Conservation (phyloP, 2,888 invertebrate species). For the Aphodius sticticus region DNA sequence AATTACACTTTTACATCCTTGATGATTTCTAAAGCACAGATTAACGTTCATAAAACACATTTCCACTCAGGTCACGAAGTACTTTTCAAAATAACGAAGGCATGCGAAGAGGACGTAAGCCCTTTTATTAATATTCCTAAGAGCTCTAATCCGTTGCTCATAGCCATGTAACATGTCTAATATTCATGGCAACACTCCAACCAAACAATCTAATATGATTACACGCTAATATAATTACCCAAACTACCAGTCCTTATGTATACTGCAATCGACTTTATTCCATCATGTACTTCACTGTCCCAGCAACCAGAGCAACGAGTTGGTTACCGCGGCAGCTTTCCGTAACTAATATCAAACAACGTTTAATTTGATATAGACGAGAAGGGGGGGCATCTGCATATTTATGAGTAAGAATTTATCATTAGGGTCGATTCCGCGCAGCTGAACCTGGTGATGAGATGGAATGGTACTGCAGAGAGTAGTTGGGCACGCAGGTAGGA, state of each 20-base stretch:
- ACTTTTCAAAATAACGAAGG: too few species aligned
- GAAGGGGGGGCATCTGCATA: conserved; percentile 10
- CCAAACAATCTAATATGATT: background rate
- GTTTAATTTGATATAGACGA: conserved; percentile 4
- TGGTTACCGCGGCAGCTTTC: background rate
- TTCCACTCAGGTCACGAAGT: too few species aligned
- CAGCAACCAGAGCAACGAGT: background rate
- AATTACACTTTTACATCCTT: too few species aligned
- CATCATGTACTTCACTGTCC: background rate
- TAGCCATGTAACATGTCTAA: background rate
- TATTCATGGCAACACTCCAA: background rate
- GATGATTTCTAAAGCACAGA: too few species aligned
- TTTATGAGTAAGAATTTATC: conserved; percentile 17
- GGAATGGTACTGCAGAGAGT: conserved; percentile 12
- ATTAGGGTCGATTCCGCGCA: conserved; percentile 18
- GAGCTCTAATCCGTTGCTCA: too few species aligned
- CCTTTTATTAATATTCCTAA: too few species aligned
- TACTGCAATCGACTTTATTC: background rate
- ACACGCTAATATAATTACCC: background rate
- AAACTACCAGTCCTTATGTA: background rate
- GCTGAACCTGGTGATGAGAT: conserved; percentile 20
- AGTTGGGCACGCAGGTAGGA: background rate
- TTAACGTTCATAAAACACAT: too few species aligned
- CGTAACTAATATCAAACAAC: conserved; percentile 21
- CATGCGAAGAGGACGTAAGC: too few species aligned